Conservation (phyloP, 2,113 vertebrate species). For the Siniperca chuatsi region DNA sequence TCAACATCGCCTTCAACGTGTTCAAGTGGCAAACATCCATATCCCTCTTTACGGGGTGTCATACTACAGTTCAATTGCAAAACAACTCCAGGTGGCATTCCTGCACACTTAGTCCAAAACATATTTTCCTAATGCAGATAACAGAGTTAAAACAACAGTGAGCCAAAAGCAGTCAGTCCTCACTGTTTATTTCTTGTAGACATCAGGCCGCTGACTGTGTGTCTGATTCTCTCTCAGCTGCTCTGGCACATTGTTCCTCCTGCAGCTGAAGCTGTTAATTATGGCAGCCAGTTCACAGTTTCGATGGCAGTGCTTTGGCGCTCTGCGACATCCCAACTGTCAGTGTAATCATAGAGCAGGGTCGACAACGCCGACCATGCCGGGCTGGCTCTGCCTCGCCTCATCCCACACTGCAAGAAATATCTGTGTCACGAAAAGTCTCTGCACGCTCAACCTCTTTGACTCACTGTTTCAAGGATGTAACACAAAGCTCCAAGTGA, state of each 20-base stretch:
- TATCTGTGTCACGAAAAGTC: background rate
- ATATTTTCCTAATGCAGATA: background rate
- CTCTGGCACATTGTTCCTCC: constrained; percentile 44
- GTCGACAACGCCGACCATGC: background rate
- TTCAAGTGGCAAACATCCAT: no score
- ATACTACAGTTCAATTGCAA: no score
- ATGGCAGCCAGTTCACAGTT: constrained; percentile 59
- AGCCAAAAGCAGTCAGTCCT: background rate
- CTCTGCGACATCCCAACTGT: constrained; percentile 63
- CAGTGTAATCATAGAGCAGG: constrained; percentile 66
- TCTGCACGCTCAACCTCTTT: background rate
- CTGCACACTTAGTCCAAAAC: background rate
- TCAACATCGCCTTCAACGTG: no score
- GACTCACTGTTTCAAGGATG: background rate
- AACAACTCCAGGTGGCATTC: background rate
- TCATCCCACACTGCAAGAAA: constrained; percentile 15
- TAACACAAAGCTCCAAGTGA: background rate
- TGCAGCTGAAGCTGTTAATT: constrained; percentile 60
- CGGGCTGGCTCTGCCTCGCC: constrained; percentile 1
- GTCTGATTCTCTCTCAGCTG: constrained; percentile 61
- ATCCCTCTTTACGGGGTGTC: no score
- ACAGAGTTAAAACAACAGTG: background rate
- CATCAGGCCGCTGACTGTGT: constrained; percentile 32
- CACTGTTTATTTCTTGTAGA: background rate
- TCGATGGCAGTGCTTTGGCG: constrained; percentile 67